Conservation (phyloP, 2,888 invertebrate species). For the Nomada flava region DNA sequence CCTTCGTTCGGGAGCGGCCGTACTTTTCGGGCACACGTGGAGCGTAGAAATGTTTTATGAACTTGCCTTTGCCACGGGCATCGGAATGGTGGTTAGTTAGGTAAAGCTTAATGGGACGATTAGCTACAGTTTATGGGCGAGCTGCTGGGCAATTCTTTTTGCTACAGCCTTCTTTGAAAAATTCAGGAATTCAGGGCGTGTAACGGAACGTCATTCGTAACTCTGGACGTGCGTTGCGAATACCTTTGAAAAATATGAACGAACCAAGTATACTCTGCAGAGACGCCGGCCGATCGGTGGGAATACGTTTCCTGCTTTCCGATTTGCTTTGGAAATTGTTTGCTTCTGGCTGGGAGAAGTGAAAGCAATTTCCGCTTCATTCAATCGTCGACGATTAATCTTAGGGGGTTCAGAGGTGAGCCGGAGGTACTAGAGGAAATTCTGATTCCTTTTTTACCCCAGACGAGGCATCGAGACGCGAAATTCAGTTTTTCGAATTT, state of each 20-base stretch:
- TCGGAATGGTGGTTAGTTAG: no score
- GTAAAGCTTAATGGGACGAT: no score
- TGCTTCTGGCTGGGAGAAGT: background rate
- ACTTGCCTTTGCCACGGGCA: no score
- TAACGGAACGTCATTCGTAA: no score
- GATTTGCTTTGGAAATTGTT: conserved; percentile 29
- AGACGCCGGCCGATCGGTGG: conserved; percentile 12
- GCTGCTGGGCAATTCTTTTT: no score
- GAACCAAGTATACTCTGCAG: background rate
- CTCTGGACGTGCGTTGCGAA: background rate
- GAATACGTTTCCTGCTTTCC: conserved; percentile 10
- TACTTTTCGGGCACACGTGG: background rate
- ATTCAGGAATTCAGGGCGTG: no score
- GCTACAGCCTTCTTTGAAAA: no score
- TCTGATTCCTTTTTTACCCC: background rate
- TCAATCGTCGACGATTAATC: conserved; percentile 33
- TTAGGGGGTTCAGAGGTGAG: background rate
- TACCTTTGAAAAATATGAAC: background rate
- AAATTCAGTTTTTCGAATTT: background rate
- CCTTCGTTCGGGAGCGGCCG: background rate
- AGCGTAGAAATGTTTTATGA: background rate
- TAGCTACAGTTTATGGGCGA: no score
- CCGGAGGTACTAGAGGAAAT: background rate
- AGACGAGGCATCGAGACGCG: background rate
- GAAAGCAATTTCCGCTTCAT: conserved; percentile 42